phyloP scores from a whole-genome alignment of 2,888 invertebrate species.

The Pterobdella sp. region DNA sequence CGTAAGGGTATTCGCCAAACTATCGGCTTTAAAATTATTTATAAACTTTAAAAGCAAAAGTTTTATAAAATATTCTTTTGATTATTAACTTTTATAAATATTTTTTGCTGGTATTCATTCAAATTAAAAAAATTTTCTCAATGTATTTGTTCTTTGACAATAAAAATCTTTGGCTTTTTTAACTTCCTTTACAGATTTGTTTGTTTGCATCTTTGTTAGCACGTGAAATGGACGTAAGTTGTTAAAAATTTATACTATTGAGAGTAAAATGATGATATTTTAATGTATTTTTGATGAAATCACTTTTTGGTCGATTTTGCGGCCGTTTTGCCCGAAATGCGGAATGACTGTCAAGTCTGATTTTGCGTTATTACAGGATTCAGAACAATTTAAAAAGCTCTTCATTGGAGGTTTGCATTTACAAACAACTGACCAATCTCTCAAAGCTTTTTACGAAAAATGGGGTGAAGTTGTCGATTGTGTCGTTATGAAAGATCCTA shows the following conservation, averaged over 20 bases:
- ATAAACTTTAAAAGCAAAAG: too few relatives aligned
- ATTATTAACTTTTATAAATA: too few relatives aligned
- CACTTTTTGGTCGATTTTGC: neutral
- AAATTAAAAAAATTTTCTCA: too few relatives aligned
- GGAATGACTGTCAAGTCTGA: neutral
- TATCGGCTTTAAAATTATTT: too few relatives aligned
- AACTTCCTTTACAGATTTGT: slow-evolving; percentile 5
- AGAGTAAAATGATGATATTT: neutral
- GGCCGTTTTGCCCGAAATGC: too few relatives aligned
- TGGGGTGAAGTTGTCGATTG: slow-evolving; percentile 69
- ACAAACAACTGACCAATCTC: slow-evolving; percentile 78
- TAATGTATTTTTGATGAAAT: neutral
- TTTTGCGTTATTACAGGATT: slow-evolving; percentile 17
- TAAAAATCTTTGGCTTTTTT: slow-evolving; percentile 13
- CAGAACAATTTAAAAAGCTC: slow-evolving; percentile 62
- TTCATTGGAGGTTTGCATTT: slow-evolving; percentile 96
- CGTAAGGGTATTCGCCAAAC: too few relatives aligned
- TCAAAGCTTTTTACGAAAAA: slow-evolving; percentile 86
- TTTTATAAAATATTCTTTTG: too few relatives aligned
- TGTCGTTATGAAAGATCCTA: slow-evolving; percentile 40
- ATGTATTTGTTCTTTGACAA: too few relatives aligned
- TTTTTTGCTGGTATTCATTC: too few relatives aligned
- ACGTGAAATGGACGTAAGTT: slow-evolving; percentile 12
- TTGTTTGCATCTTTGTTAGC: neutral
- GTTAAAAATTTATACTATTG: neutral